phyloP scores from a whole-genome alignment of 2,113 vertebrate genomes.

The Sialia sialis region DNA sequence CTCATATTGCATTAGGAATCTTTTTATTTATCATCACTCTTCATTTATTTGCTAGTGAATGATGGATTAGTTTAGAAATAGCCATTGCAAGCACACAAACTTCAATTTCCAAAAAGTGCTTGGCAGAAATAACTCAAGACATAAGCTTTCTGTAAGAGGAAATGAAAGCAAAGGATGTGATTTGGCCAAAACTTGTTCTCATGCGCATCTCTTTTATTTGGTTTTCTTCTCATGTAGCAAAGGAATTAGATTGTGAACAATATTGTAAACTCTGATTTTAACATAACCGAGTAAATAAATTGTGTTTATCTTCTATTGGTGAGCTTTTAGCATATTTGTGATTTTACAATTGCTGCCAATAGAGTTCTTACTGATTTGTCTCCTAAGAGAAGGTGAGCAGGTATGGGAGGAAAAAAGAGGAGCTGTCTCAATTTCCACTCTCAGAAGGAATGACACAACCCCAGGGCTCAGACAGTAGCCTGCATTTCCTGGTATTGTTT shows the following conservation, averaged over 20 bases:
- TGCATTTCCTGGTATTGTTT: background rate
- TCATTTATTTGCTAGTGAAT: background rate
- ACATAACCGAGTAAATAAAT: background rate
- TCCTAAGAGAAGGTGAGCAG: background rate
- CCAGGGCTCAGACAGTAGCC: background rate
- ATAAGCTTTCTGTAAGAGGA: background rate
- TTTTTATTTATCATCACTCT: background rate
- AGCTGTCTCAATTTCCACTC: background rate
- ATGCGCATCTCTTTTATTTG: background rate
- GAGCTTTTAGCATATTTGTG: background rate
- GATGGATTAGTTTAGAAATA: constrained; percentile 6
- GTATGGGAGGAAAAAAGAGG: background rate
- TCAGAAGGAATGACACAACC: background rate
- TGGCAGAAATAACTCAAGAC: background rate
- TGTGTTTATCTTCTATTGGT: background rate
- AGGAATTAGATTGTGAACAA: background rate
- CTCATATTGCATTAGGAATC: background rate
- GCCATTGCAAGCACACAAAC: background rate
- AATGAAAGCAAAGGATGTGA: background rate
- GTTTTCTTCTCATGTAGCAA: rapidly evolving
- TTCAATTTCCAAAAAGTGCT: background rate
- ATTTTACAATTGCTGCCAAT: background rate
- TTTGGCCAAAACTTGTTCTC: background rate
- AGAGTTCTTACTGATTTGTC: background rate
- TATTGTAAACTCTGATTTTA: background rate